A percentile compares a stretch with the other conserved stretches of the same genome.
phyloP scores from a whole-genome alignment of 2,113 vertebrate species.

The Epinephelus fuscoguttatus region DNA sequence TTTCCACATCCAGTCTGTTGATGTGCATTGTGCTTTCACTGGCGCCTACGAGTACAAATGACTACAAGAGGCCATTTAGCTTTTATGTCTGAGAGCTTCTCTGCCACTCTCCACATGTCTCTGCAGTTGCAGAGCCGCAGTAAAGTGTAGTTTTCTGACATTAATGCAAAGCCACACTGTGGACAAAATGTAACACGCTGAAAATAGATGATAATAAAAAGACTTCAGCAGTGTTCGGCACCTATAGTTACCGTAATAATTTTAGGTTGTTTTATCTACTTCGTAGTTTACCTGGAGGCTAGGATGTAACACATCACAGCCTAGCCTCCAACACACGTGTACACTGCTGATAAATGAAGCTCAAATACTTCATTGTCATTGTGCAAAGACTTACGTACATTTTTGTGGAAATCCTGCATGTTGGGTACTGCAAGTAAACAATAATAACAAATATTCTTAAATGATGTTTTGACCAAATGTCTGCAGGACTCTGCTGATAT shows the following conservation, averaged over 20 bases:
- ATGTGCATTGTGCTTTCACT: conserved; percentile 32
- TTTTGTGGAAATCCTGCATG: background rate
- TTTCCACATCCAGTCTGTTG: conserved; percentile 31
- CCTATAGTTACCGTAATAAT: background rate
- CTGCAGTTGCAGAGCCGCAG: conserved; percentile 9
- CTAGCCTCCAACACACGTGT: no score
- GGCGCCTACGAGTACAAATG: conserved; percentile 40
- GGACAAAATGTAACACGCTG: background rate
- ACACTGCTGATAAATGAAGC: background rate
- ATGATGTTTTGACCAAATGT: conserved; percentile 30
- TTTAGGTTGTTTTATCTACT: background rate
- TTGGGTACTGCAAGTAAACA: background rate
- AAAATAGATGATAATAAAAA: background rate
- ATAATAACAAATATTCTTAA: conserved; percentile 9
- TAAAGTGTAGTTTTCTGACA: background rate
- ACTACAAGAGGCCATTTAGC: conserved; percentile 52
- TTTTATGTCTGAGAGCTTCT: conserved; percentile 52
- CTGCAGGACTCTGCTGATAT: conserved; percentile 17
- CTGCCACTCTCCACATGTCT: conserved; percentile 20
- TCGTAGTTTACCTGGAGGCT: background rate
- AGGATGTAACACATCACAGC: background rate
- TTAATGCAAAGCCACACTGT: conserved; percentile 15
- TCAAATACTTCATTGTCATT: background rate
- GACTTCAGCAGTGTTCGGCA: background rate
- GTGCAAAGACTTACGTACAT: background rate